Percentiles rank a stretch among this genome's conserved stretches.
Evolutionary conservation across 92 coral and sea anemone genomes (phyloP).

Genomic region (Palythoa grandis): DNA sequence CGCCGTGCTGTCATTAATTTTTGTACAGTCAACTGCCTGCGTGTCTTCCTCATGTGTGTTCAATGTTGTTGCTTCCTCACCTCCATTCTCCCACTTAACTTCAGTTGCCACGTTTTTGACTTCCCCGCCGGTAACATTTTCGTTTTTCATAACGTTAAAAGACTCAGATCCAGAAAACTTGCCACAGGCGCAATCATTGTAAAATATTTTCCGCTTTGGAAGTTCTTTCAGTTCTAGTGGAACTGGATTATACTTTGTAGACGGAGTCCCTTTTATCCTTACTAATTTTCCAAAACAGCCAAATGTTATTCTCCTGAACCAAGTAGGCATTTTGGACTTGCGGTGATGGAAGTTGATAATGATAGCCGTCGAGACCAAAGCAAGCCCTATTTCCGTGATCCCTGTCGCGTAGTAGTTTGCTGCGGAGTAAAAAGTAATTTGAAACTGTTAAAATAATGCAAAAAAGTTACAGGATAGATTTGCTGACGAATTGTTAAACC

Average conservation of each 20-base stretch:
- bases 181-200: slow-evolving; percentile 30
- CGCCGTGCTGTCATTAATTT: slow-evolving; percentile 19
- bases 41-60: slow-evolving; percentile 33
- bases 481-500: too few relatives aligned
- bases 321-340: slow-evolving; percentile 67
- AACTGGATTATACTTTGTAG: not conserved
- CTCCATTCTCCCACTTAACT: slow-evolving; percentile 33
- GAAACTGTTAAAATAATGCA: too few relatives aligned
- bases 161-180: slow-evolving; percentile 14
- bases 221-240: slow-evolving; percentile 37
- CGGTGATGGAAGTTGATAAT: slow-evolving; percentile 83
- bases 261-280: slow-evolving; percentile 41
- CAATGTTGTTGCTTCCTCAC: slow-evolving; percentile 52
- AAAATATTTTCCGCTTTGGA: slow-evolving; percentile 13
- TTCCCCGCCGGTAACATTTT: not conserved
- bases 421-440: slow-evolving; percentile 11
- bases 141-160: slow-evolving; percentile 11
- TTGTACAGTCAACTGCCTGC: not conserved
- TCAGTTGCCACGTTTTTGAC: slow-evolving; percentile 32
- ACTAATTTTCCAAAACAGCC: slow-evolving; percentile 69
- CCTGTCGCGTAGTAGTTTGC: slow-evolving; percentile 86
- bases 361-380: slow-evolving; percentile 74
- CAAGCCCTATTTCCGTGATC: slow-evolving; percentile 81
- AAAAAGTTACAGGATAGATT: too few relatives aligned
- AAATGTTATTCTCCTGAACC: slow-evolving; percentile 65